phyloP scores from a whole-genome alignment of 2,797 vertebrate species.

The Pantherophis vulpinus region DNA sequence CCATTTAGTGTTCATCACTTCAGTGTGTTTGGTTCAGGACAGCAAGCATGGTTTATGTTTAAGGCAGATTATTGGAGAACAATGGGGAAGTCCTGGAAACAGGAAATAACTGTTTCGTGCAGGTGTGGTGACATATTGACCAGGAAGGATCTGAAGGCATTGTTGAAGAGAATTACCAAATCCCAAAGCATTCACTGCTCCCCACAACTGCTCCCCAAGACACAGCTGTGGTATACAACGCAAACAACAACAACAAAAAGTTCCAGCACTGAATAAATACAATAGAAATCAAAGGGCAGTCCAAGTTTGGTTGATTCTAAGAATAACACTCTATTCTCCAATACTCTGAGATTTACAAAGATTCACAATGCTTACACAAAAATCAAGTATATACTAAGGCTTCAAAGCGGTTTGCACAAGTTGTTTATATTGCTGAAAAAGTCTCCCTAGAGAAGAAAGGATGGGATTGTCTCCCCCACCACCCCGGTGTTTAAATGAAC shows the following conservation, averaged over 20 bases:
- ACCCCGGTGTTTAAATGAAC: neutral
- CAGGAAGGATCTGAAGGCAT: slow-evolving; percentile 61
- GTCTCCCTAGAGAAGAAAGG: neutral
- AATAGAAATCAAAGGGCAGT: slow-evolving; percentile 64
- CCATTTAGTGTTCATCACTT: slow-evolving; percentile 43
- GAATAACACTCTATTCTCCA: slow-evolving; percentile 50
- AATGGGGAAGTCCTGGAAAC: slow-evolving; percentile 61
- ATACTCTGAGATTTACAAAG: slow-evolving; percentile 34
- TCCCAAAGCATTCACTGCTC: slow-evolving; percentile 52
- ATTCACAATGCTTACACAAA: neutral
- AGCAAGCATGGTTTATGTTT: slow-evolving; percentile 39
- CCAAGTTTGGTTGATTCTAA: slow-evolving; percentile 60
- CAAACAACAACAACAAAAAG: slow-evolving; percentile 48
- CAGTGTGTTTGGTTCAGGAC: slow-evolving; percentile 48
- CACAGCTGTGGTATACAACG: slow-evolving; percentile 61
- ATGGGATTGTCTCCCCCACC: neutral
- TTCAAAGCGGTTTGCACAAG: slow-evolving; percentile 35
- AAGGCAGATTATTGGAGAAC: slow-evolving; percentile 48
- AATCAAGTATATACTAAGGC: slow-evolving; percentile 22
- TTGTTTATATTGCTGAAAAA: slow-evolving; percentile 29
- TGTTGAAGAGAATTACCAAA: slow-evolving; percentile 62
- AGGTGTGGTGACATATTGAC: slow-evolving; percentile 63
- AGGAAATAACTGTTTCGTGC: slow-evolving; percentile 70
- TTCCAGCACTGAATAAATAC: slow-evolving; percentile 58
- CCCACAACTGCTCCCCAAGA: slow-evolving; percentile 16